Percentiles rank a stretch among this genome's conserved stretches.
Evolutionary conservation across 2,888 invertebrate species (phyloP).

Genomic region (Lamellibrachia columna): DNA sequence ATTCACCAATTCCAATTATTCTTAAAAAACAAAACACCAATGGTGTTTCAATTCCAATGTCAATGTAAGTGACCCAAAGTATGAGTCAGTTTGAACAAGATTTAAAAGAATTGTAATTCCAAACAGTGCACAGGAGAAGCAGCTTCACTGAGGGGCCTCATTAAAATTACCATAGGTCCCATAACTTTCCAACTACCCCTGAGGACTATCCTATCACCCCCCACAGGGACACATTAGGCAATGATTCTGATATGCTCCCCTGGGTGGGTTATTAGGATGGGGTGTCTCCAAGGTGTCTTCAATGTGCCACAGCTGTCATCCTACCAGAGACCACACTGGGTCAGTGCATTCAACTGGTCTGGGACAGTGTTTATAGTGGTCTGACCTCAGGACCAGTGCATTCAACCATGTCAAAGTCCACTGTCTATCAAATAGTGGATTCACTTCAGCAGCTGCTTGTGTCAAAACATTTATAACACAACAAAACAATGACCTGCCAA

Average conservation of each 20-base stretch:
- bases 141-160: background rate
- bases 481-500: background rate
- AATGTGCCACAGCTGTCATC: background rate
- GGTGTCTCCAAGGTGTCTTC: background rate
- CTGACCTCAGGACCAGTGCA: background rate
- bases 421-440: background rate
- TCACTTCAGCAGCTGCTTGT: background rate
- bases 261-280: background rate
- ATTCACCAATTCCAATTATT: too few relatives aligned
- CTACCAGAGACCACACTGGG: background rate
- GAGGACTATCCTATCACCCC: background rate
- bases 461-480: background rate
- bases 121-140: background rate
- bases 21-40: too few relatives aligned
- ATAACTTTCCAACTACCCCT: background rate
- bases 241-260: background rate
- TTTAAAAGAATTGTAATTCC: background rate
- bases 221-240: background rate
- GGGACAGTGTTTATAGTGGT: background rate
- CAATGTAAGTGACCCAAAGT: too few relatives aligned
- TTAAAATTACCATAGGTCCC: conserved; percentile 10
- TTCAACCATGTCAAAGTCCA: background rate
- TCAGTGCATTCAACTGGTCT: background rate
- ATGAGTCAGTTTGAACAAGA: background rate
- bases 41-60: too few relatives aligned